Evolutionary conservation across 2,888 invertebrate species (phyloP), one percentile per base, ranked within the genome.

Genomic region (Capitulum mitella): DNA sequence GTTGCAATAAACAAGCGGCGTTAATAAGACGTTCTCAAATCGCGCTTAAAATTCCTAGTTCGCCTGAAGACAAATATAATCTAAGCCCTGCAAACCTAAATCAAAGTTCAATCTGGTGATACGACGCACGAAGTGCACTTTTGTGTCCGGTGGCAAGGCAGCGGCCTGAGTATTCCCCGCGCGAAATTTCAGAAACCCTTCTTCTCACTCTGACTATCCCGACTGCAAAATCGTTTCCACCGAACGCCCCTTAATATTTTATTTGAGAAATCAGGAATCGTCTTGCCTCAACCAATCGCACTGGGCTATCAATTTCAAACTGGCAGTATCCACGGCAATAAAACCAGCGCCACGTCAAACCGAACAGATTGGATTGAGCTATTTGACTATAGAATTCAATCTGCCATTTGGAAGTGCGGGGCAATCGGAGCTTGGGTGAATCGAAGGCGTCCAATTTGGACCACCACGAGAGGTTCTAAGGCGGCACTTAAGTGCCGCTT

Each of bases 341-440:
- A 70, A 70, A 40, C 70, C 70, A 37, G 70, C 2, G 26, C 70
- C 37, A 12, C 37, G 70, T 70, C 70, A 70, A 70, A 70, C 70
- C 37, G 29, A 37, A 40, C 70, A 70, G 70, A 70, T 70, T 70
- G 70, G 70, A 70, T 70, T 70, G 70, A 70, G 70, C 70, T 70
- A 70, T 70, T 70, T 70, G 70, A 70, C 70, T 70, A 70, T 70
- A 70, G 37, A 70, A 70, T 70, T 70, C 70, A 70, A 70, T 70
- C 70, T 70, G 10, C 37, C 22, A 22, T 40, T 70, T 70, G 70
- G 40, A 70, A 16, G 70, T 19, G 19, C 70, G 40, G 40, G 1
- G 37, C 70, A 70, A 70, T 70, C 29, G 70, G 37, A 12, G 3
- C 34, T 12, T 40, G 19, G 26, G 37, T 26, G 70, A 70, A 70